Base-by-base conservation (phyloP, 2,113 vertebrate species). In the Mugil cephalus region DNA sequence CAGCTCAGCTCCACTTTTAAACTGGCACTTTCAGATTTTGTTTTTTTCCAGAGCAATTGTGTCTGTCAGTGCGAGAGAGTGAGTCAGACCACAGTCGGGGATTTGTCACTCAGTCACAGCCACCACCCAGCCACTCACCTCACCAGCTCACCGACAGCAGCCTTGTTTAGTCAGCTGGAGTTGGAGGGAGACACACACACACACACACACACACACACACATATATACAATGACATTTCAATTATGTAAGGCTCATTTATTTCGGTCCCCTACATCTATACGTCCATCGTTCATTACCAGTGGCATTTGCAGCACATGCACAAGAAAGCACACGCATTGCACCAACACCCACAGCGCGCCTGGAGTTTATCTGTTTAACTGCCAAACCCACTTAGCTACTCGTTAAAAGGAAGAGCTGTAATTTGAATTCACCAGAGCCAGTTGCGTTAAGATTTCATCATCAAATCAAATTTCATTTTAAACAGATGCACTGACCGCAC, bases 391-490 rank as follows among this genome's bases (percentile, higher is more conserved):
- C 75, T 78, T 66, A 78, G 65, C 69, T 17, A 8, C 69, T 61
- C 62, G 45, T 85, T 79, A 58, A 69, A 83, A 56, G 1, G 8
- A 14, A 79, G 72, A 77, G 34, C 30, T 68, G 66, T 60, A 13
- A 76, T 73, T 78, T 68, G 21, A 72, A 69, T 61, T 73, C 55
- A 42, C 43, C 72, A 43, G 53, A 12, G 11, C 52, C 19, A 39
- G 71, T 87, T 84, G 79, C 79, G 62, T 80, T 79, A 69, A 62
- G 64, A 66, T 87, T 82, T 87, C 80, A 53, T 87, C 87, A 87
- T 77, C 73, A 75, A 74, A 75, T 84, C 58, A 4, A 60, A 79
- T 85, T 85, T 58, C 38, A 72, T 72, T 83, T 73, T 52, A 55
- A 70, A 51, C 74, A 72, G 72, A 79, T 67, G 9, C 40, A 1